Base-by-base conservation (phyloP, 2,113 vertebrate species). In the Pogona vitticeps region DNA sequence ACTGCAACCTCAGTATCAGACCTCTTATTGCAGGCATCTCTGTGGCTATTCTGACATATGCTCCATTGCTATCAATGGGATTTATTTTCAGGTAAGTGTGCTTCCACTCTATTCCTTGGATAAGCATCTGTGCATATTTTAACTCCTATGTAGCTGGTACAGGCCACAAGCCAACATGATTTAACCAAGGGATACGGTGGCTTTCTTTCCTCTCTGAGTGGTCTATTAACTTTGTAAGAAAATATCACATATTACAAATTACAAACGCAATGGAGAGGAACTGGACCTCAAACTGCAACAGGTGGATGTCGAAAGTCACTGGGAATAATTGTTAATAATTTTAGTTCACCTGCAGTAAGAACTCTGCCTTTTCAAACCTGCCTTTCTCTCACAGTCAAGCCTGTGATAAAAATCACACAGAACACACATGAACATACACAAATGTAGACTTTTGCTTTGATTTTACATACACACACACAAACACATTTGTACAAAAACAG, bases 81-180 rank as follows among this genome's bases (percentile, higher is more conserved):
- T 21, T 80, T 71, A 36, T 26, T 63, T 31, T 81, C 72, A 40
- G 46, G 68, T 70, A 36, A 79, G 23, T 9, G 21, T 92, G 91
- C 86, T 87, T 92, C 82, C 87, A 91, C 94, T 93, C 93, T 76
- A 78, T 23, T 85, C 87, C 81, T 84, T 71, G 88, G 83, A 94
- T 88, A 88, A 90, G 83, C 87, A 91, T 87, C 92, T 86, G 88
- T 91, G 83, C 86, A 92, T 87, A 90, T 95, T 92, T 94, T 52
- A 90, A 89, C 89, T 92, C 93, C 91, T 90, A 93, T 90, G 90
- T 85, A 28, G 92, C 90, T 90, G 13, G 1, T 85, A 88, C 81
- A 73, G 80, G 87, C 83, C 88, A 91, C 92, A 88, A 94, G 79
- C 46, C 92, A 93, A 9, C 91, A 92, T 2, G 89, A 92, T 93